A percentile compares a stretch with the other conserved stretches of the same genome.
These are phyloP conservation scores for Coracias cyanogaster DNA, from an alignment of 2,797 vertebrate species.

Conservation along the genomic window DNA sequence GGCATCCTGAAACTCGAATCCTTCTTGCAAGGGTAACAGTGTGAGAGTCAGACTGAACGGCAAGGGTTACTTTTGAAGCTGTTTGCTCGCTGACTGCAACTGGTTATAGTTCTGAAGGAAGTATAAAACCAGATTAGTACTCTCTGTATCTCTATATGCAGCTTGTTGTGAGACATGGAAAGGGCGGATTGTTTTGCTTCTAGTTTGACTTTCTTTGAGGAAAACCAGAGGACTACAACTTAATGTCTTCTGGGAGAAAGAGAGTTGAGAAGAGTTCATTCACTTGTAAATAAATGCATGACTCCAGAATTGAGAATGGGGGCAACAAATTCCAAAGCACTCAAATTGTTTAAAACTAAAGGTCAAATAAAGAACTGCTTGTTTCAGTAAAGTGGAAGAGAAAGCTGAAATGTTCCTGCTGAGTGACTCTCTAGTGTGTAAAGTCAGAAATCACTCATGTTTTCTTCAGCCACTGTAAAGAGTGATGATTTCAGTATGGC, in stretches of 20 bases:
- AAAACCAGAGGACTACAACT: not conserved
- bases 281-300: not conserved
- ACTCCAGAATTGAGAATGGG: not conserved
- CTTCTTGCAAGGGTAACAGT: not conserved
- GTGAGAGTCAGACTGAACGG: not conserved
- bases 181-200: not conserved
- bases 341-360: not conserved
- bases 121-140: not conserved
- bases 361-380: not conserved
- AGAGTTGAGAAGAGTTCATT: not conserved
- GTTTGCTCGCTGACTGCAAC: rapidly evolving
- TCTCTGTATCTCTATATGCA: not conserved
- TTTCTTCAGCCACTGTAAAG: not conserved
- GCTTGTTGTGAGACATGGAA: not conserved
- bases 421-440: not conserved
- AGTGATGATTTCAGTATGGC: not conserved
- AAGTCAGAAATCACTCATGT: not conserved
- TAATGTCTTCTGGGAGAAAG: not conserved
- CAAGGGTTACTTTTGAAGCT: not conserved
- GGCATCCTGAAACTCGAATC: not conserved
- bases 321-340: not conserved
- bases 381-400: not conserved
- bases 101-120: not conserved
- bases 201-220: not conserved
- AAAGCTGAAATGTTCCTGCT: not conserved